Conservation (phyloP, 1,140 invertebrate genomes). For the Pantala flavescens region DNA sequence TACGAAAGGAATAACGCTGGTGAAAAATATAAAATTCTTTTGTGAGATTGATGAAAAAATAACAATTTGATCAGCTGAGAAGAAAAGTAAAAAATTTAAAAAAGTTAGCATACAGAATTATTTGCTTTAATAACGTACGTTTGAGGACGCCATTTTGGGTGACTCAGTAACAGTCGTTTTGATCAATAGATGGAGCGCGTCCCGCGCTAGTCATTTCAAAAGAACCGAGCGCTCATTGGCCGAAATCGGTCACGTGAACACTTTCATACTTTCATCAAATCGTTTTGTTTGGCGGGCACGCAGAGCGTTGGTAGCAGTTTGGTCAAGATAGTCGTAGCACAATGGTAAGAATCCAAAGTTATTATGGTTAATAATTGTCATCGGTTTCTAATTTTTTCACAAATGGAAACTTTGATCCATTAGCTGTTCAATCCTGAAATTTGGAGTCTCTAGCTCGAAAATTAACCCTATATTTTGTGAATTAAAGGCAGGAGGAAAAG, state of each 20-base stretch:
- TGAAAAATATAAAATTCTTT: too few species aligned
- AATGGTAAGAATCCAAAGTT: slow-evolving; percentile 44
- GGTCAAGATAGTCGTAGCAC: slow-evolving; percentile 20
- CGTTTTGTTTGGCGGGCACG: slow-evolving; percentile 27
- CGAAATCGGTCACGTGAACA: slow-evolving; percentile 21
- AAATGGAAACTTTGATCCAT: slow-evolving; percentile 24
- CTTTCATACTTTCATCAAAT: slow-evolving; percentile 19
- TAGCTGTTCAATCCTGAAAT: slow-evolving; percentile 33
- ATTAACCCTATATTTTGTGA: slow-evolving; percentile 30
- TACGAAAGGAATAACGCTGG: too few species aligned
- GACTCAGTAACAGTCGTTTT: background rate
- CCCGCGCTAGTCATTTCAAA: slow-evolving; percentile 22
- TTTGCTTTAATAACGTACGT: background rate
- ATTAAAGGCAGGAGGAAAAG: slow-evolving; percentile 88
- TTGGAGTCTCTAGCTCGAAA: slow-evolving; percentile 32
- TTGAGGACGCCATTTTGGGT: slow-evolving; percentile 16
- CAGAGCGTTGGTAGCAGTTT: slow-evolving; percentile 22
- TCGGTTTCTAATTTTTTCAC: slow-evolving; percentile 25
- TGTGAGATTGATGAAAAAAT: too few species aligned
- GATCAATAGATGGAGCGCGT: slow-evolving; percentile 21
- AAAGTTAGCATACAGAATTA: too few species aligned
- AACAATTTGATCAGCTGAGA: too few species aligned
- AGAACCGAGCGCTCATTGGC: slow-evolving; percentile 19
- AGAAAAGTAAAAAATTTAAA: too few species aligned
- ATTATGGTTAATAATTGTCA: slow-evolving; percentile 31